Evolutionary conservation across 2,888 invertebrate genomes (phyloP).

Genomic region (Ophion ventricosus): DNA sequence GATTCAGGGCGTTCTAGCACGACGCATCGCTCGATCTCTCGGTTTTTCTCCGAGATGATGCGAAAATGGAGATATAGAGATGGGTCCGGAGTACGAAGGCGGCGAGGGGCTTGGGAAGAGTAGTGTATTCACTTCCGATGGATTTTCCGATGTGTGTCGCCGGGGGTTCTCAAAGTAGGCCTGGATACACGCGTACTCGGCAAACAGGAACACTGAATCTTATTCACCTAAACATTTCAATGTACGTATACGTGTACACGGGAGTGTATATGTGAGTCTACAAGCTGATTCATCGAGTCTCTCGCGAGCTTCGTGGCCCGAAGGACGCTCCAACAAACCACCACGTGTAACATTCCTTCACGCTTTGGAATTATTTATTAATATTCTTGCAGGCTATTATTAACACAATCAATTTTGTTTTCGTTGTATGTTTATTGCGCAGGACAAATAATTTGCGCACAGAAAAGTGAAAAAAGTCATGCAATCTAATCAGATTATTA

Average conservation of each 20-base stretch:
- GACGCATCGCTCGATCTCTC: conserved; percentile 33
- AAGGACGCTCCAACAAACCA: background rate
- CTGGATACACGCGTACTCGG: conserved; percentile 26
- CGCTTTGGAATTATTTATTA: no score
- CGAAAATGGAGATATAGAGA: conserved; percentile 34
- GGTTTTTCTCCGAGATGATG: conserved; percentile 18
- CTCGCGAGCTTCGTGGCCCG: background rate
- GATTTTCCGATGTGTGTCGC: conserved; percentile 73
- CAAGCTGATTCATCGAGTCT: conserved; percentile 4
- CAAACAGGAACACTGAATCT: conserved; percentile 9
- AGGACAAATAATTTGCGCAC: no score
- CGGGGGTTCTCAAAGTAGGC: conserved; percentile 73
- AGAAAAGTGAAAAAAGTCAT: no score
- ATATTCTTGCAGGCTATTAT: no score
- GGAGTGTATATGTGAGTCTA: background rate
- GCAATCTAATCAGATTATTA: no score
- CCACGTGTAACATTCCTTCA: background rate
- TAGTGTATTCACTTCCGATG: conserved; percentile 70
- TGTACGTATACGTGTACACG: background rate
- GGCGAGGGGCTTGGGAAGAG: conserved; percentile 11
- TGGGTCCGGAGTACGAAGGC: background rate
- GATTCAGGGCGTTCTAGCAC: conserved; percentile 1
- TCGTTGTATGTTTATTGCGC: no score
- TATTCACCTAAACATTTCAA: background rate
- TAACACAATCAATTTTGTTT: no score